These are phyloP conservation scores for Troglohyphantes excavatus DNA, from an alignment of 2,888 invertebrate species.

Conservation along the genomic window DNA sequence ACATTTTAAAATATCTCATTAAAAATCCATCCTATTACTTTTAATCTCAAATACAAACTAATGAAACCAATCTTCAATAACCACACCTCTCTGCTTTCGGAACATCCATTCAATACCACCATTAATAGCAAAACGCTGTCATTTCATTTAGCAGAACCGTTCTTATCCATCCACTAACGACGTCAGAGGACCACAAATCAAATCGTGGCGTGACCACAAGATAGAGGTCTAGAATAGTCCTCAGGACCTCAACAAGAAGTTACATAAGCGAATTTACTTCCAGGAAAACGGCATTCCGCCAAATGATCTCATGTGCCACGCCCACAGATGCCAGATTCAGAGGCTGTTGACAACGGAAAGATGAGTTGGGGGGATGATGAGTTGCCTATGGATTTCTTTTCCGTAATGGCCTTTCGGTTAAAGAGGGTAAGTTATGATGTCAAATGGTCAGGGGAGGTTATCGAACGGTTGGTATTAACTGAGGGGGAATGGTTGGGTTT, in stretches of 20 bases:
- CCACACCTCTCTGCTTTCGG: neutral
- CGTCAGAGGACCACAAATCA: constrained; percentile 12
- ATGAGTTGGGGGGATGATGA: constrained; percentile 48
- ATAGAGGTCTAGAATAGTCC: neutral
- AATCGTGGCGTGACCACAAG: constrained; percentile 36
- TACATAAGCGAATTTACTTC: constrained; percentile 57
- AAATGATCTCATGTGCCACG: constrained; percentile 59
- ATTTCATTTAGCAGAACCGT: neutral
- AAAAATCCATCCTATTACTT: neutral
- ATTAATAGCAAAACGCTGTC: constrained; percentile 4
- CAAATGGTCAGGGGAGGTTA: constrained; percentile 63
- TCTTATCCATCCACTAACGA: neutral
- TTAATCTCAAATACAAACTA: neutral
- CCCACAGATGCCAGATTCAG: neutral
- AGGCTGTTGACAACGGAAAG: constrained; percentile 33
- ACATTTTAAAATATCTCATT: neutral
- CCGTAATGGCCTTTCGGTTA: constrained; percentile 28
- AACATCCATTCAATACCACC: neutral
- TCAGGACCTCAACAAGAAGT: constrained; percentile 56
- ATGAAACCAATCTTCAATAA: too few species aligned
- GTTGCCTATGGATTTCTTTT: constrained; percentile 54
- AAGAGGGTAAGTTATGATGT: constrained; percentile 72
- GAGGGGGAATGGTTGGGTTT: too few species aligned
- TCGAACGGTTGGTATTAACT: neutral
- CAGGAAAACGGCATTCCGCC: constrained; percentile 54